phyloP scores from a whole-genome alignment of 2,113 vertebrate genomes.

The Labrus mixtus region DNA sequence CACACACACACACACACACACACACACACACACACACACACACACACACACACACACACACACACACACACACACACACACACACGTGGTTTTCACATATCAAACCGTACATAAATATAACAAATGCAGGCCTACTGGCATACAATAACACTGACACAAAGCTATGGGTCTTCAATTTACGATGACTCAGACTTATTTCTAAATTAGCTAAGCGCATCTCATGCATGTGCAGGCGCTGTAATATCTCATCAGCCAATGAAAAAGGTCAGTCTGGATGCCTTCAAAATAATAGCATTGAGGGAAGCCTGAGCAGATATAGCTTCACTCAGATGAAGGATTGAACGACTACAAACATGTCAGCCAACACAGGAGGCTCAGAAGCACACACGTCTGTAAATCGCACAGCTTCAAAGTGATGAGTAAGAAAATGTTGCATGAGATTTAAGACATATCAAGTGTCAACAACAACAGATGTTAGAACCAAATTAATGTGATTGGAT shows the following conservation, averaged over 20 bases:
- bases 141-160: constrained; percentile 15
- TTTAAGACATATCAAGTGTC: too few relatives aligned
- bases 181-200: neutral
- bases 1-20: too few relatives aligned
- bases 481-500: neutral
- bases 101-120: neutral
- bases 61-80: too few relatives aligned
- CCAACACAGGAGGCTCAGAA: constrained; percentile 2
- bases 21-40: too few relatives aligned
- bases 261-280: constrained; percentile 55
- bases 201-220: constrained; percentile 10
- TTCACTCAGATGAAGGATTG: constrained; percentile 53
- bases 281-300: constrained; percentile 72
- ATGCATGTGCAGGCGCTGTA: constrained; percentile 30
- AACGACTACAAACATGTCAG: constrained; percentile 68
- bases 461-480: neutral
- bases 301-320: constrained; percentile 45
- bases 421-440: constrained; percentile 39
- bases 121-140: neutral
- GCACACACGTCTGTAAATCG: constrained; percentile 43
- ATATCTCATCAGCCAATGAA: constrained; percentile 65
- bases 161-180: constrained; percentile 11
- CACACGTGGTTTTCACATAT: too few relatives aligned
- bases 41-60: too few relatives aligned
- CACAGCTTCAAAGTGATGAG: too few relatives aligned